Evolutionary conservation across 2,797 vertebrate genomes (phyloP).

Genomic region (Enteromius fasciolatus): DNA sequence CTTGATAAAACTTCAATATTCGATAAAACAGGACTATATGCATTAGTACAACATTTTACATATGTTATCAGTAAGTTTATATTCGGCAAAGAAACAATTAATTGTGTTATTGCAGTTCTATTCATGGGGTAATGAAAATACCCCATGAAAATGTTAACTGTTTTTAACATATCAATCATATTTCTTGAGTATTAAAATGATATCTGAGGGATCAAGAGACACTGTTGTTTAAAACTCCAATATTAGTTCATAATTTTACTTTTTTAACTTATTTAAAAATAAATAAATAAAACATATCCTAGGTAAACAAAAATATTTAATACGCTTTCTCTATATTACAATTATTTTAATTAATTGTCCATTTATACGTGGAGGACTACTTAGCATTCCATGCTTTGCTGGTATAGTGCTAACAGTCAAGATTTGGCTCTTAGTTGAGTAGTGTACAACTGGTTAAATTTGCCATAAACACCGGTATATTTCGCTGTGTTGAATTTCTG

Average conservation of each 20-base stretch:
- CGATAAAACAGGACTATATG: neutral
- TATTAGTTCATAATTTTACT: too few relatives aligned
- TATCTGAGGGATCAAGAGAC: neutral
- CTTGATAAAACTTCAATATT: neutral
- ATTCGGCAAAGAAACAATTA: neutral
- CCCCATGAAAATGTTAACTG: neutral
- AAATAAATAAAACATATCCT: neutral
- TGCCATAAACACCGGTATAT: slow-evolving; percentile 18
- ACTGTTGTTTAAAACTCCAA: neutral
- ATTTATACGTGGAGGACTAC: neutral
- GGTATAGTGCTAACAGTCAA: neutral
- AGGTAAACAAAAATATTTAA: neutral
- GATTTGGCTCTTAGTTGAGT: slow-evolving; percentile 28
- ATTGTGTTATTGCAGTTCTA: neutral
- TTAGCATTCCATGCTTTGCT: neutral
- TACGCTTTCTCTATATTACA: neutral
- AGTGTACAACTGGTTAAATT: neutral
- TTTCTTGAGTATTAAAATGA: neutral
- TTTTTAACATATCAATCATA: neutral
- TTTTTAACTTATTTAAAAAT: too few relatives aligned
- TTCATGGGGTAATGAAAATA: neutral
- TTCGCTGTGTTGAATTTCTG: slow-evolving; percentile 34
- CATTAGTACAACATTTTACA: neutral
- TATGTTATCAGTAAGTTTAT: neutral
- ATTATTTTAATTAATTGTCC: neutral